phyloP scores from a whole-genome alignment of 2,888 invertebrate species.

The Sthenelais limicola region DNA sequence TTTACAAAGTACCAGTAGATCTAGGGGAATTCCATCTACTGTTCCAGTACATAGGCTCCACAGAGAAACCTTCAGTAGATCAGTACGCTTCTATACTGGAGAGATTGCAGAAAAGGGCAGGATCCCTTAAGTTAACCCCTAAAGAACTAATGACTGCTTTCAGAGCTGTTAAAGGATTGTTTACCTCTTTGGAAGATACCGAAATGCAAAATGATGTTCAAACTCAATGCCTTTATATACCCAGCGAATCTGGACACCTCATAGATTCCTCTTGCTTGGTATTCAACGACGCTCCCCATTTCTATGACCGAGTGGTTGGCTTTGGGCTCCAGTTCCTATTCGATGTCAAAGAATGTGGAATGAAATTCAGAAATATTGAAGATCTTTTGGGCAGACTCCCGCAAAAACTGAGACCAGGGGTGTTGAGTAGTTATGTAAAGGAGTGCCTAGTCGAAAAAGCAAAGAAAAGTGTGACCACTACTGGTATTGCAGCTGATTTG shows the following conservation, averaged over 20 bases:
- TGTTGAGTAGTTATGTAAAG: slow-evolving; percentile 52
- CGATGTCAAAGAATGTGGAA: slow-evolving; percentile 47
- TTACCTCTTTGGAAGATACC: slow-evolving; percentile 42
- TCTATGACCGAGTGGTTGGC: slow-evolving; percentile 48
- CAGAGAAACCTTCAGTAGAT: slow-evolving; percentile 46
- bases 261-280: slow-evolving; percentile 44
- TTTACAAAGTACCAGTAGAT: slow-evolving; percentile 52
- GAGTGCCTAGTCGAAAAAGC: slow-evolving; percentile 49
- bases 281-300: slow-evolving; percentile 52
- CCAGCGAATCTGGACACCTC: slow-evolving; percentile 46
- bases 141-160: slow-evolving; percentile 49
- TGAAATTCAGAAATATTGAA: slow-evolving; percentile 41
- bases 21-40: slow-evolving; percentile 52
- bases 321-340: slow-evolving; percentile 48
- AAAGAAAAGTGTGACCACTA: slow-evolving; percentile 5
- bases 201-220: slow-evolving; percentile 36
- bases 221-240: slow-evolving; percentile 43
- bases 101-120: slow-evolving; percentile 44
- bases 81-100: slow-evolving; percentile 54
- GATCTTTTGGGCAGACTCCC: slow-evolving; percentile 49
- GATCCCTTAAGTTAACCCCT: slow-evolving; percentile 45
- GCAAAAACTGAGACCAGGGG: slow-evolving; percentile 46
- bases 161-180: slow-evolving; percentile 50
- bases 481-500: slow-evolving; percentile 46
- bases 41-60: slow-evolving; percentile 54